Evolutionary conservation across 2,797 vertebrate genomes (phyloP), one percentile per base, ranked within the genome.

Genomic region (Lepidocolaptes lacrymiger): DNA sequence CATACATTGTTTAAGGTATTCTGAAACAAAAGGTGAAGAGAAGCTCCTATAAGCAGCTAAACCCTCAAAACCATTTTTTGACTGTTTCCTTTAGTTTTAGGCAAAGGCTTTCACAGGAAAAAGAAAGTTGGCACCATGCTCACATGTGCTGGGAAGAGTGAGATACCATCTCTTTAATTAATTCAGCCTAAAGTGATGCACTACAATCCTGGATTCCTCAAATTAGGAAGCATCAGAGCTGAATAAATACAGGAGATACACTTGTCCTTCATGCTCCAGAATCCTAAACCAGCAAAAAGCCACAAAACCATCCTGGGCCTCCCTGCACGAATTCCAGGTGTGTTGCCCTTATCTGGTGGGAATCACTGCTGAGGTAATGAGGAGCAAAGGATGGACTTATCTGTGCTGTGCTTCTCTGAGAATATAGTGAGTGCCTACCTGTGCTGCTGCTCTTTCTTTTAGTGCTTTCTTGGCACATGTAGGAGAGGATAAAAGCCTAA

Each of bases 401-500:
- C 56, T 67, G 14, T 28, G 68, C 26, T 62, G 32, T 66, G 59
- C 51, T 87, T 92, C 89, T 44, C 74, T 83, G 55, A 89, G 92
- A 94, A 96, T 81, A 54, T 44, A 95, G 88, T 44, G 66, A 94
- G 80, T 91, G 88, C 84, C 93, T 96, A 85, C 83, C 74, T 73
- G 46, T 48, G 63, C 69, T 37, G 83, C 93, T 97, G 95, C 54
- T 97, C 96, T 95, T 95, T 91, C 92, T 97, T 97, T 96, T 84
- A 85, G 11, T 55, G 90, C 87, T 94, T 92, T 95, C 95, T 92
- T 95, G 97, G 96, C 95, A 97, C 87, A 28, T 89, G 95, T 88
- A 95, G 95, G 96, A 95, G 96, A 97, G 97, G 95, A 97, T 97
- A 97, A 96, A 95, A 97, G 95, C 96, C 96, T 97, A 98, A 98